Evolutionary conservation across 2,888 invertebrate genomes (phyloP).

Genomic region (Clostera curtula): DNA sequence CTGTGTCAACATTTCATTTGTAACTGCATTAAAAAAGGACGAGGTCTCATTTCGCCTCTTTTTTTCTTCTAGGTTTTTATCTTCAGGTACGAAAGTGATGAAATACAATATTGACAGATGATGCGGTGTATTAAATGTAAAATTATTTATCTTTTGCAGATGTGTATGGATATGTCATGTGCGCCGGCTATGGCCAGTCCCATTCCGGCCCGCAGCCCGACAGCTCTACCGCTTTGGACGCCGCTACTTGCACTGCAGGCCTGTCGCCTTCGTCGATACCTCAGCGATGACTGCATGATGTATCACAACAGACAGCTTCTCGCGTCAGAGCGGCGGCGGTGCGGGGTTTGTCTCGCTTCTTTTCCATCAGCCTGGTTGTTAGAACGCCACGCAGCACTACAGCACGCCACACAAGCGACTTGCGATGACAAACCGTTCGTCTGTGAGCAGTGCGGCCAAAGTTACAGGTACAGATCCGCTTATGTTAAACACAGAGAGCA

Average conservation of each 20-base stretch:
- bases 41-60: too few species aligned
- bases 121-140: too few species aligned
- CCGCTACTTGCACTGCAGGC: slow-evolving; percentile 66
- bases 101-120: too few species aligned
- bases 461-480: slow-evolving; percentile 90
- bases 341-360: slow-evolving; percentile 88
- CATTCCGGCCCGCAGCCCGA: slow-evolving; percentile 49
- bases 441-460: slow-evolving; percentile 93
- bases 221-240: slow-evolving; percentile 59
- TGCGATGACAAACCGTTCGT: slow-evolving; percentile 91
- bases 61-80: too few species aligned
- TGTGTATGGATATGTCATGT: slow-evolving; percentile 65
- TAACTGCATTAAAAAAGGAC: too few species aligned
- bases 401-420: slow-evolving; percentile 80
- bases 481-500: slow-evolving; percentile 85
- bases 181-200: slow-evolving; percentile 45
- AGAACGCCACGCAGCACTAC: slow-evolving; percentile 89
- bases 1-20: slow-evolving; percentile 1
- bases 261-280: slow-evolving; percentile 63
- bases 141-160: slow-evolving; percentile 57
- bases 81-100: too few species aligned
- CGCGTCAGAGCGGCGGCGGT: slow-evolving; percentile 74
- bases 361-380: slow-evolving; percentile 92
- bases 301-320: slow-evolving; percentile 54
- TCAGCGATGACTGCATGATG: slow-evolving; percentile 68